phyloP scores from a whole-genome alignment of 2,797 vertebrate species.

The Chaetophractus vellerosus region DNA sequence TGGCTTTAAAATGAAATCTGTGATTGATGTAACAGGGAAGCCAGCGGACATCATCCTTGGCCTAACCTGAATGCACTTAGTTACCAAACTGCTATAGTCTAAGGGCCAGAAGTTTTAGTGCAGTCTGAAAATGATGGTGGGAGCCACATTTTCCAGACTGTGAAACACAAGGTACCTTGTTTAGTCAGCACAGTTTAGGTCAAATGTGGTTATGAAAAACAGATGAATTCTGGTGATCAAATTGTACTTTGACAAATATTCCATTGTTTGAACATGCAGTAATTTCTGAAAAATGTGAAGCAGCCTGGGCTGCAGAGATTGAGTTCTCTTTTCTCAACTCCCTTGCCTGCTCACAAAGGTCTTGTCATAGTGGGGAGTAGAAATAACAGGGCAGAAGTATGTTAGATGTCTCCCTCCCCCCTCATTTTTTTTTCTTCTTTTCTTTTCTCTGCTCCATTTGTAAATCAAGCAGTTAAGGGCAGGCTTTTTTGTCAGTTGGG shows the following conservation, averaged over 20 bases:
- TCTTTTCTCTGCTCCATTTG: constrained; percentile 54
- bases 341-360: constrained; percentile 63
- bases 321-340: constrained; percentile 78
- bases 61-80: constrained; percentile 81
- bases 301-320: constrained; percentile 73
- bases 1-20: constrained; percentile 68
- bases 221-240: constrained; percentile 89
- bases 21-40: constrained; percentile 78
- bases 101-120: constrained; percentile 79
- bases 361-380: constrained; percentile 79
- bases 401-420: constrained; percentile 37
- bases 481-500: constrained; percentile 79
- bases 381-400: constrained; percentile 80
- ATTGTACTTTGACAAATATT: constrained; percentile 90
- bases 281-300: constrained; percentile 85
- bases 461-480: constrained; percentile 52
- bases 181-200: constrained; percentile 88
- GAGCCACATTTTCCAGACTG: constrained; percentile 86
- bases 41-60: constrained; percentile 80
- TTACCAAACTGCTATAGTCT: constrained; percentile 74
- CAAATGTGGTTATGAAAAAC: constrained; percentile 89
- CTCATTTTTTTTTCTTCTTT: too few species aligned
- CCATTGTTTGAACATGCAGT: constrained; percentile 87
- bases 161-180: constrained; percentile 90
- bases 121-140: constrained; percentile 78